These are phyloP conservation scores for Anorthoa munda DNA, from an alignment of 2,888 invertebrate species.

Conservation along the genomic window DNA sequence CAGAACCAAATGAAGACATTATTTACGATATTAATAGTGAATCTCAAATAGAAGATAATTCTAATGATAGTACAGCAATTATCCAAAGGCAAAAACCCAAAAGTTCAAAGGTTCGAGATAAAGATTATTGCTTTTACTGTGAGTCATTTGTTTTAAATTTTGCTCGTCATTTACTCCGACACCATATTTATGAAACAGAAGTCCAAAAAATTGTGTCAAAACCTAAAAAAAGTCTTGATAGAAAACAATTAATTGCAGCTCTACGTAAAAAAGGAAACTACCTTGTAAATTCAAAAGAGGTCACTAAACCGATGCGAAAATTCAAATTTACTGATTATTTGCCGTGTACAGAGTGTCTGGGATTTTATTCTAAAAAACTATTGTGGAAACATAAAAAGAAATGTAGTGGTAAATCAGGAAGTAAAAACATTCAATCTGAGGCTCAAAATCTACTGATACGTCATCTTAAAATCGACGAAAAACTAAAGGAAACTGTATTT, in stretches of 20 bases:
- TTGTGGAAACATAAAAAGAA: conserved; percentile 64
- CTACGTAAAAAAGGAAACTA: conserved; percentile 68
- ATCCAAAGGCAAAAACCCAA: conserved; percentile 48
- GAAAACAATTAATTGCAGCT: conserved; percentile 39
- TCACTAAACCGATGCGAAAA: conserved; percentile 64
- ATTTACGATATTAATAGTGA: conserved; percentile 49
- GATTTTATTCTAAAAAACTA: conserved; percentile 60
- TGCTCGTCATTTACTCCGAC: conserved; percentile 62
- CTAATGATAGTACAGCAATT: conserved; percentile 47
- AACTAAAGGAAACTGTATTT: conserved; percentile 67
- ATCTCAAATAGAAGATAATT: conserved; percentile 40
- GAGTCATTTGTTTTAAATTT: conserved; percentile 58
- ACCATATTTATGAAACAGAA: conserved; percentile 59
- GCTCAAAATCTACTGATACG: conserved; percentile 68
- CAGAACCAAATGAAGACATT: conserved; percentile 45
- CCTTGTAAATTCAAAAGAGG: conserved; percentile 58
- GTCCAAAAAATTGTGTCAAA: conserved; percentile 36
- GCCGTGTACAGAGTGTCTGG: conserved; percentile 59
- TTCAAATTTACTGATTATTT: conserved; percentile 59
- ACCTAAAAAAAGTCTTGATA: conserved; percentile 45
- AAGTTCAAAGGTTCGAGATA: conserved; percentile 35
- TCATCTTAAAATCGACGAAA: conserved; percentile 67
- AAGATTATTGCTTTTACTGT: conserved; percentile 60
- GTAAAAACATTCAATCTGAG: conserved; percentile 63
- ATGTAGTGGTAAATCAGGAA: conserved; percentile 48